Conservation (phyloP, 2,113 vertebrate genomes). For the Alexandromys fortis region DNA sequence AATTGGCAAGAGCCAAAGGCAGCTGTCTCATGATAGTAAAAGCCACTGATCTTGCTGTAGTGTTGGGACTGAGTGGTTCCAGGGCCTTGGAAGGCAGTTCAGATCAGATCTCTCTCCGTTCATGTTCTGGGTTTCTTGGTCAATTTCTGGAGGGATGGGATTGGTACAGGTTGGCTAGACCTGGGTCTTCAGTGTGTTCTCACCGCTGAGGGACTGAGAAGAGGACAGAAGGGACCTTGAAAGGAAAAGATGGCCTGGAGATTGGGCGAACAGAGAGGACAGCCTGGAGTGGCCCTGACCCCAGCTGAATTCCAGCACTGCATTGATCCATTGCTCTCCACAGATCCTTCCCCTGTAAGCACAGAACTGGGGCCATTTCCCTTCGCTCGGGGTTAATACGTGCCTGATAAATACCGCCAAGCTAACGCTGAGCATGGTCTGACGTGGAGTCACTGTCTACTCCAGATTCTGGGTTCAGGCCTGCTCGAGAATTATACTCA, state of each 20-base stretch:
- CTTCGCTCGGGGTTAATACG: neutral
- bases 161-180: neutral
- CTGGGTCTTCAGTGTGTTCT: too few relatives aligned
- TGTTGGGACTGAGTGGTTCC: neutral
- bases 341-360: rapidly evolving
- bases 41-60: neutral
- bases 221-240: neutral
- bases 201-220: too few relatives aligned
- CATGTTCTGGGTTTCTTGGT: neutral
- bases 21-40: slow-evolving; percentile 19
- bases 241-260: neutral
- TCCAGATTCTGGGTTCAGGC: neutral
- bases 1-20: slow-evolving; percentile 54
- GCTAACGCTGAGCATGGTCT: neutral
- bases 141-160: neutral
- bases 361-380: neutral
- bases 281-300: neutral
- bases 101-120: neutral
- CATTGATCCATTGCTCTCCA: neutral
- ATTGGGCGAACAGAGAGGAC: neutral
- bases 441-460: neutral
- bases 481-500: slow-evolving; percentile 1
- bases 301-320: neutral
- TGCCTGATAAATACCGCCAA: neutral
- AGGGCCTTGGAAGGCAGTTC: neutral